phyloP scores from a whole-genome alignment of 2,888 invertebrate genomes.

The Hipparchia sbordonii region DNA sequence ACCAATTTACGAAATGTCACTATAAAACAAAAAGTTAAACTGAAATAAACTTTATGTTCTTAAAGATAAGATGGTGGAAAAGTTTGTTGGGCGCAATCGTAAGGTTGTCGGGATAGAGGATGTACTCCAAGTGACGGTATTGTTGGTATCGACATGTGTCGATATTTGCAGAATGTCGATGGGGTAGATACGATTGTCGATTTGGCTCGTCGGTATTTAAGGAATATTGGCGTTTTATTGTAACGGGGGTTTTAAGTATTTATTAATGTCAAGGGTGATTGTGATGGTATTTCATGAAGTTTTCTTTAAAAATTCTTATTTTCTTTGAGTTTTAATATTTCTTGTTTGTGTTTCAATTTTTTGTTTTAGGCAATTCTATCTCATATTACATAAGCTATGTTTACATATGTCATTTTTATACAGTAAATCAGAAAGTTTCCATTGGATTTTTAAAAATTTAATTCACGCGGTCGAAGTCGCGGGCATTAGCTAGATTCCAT shows the following conservation, averaged over 20 bases:
- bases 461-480: no score
- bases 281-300: background rate
- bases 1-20: conserved; percentile 35
- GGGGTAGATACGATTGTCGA: conserved; percentile 50
- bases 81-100: conserved; percentile 26
- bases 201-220: conserved; percentile 32
- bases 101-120: conserved; percentile 56
- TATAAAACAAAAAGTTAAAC: conserved; percentile 30
- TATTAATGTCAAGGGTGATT: conserved; percentile 26
- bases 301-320: background rate
- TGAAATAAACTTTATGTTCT: conserved; percentile 40
- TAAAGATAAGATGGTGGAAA: conserved; percentile 37
- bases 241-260: conserved; percentile 27
- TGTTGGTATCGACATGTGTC: conserved; percentile 75
- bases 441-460: no score
- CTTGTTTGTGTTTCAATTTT: no score
- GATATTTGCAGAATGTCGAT: conserved; percentile 44
- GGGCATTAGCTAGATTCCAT: no score
- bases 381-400: no score
- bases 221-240: conserved; percentile 35
- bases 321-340: no score
- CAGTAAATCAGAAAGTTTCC: no score
- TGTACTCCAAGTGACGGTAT: conserved; percentile 60
- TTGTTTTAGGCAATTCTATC: no score
- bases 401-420: no score